Conservation (phyloP, 2,113 vertebrate genomes). For the Salvelinus fontinalis region DNA sequence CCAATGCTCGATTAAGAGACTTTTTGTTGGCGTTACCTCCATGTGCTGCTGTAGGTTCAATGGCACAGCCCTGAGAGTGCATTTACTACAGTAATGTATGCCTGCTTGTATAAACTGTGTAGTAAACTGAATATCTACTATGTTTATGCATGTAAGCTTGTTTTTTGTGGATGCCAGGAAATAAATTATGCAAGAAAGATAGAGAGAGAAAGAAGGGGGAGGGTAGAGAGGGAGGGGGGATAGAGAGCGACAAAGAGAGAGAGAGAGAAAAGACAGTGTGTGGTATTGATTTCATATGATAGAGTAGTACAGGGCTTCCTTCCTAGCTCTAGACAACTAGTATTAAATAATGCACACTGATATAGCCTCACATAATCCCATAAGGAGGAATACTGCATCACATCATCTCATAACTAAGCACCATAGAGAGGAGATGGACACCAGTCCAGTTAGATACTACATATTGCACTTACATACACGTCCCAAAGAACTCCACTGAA, state of each 20-base stretch:
- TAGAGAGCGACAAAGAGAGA: neutral
- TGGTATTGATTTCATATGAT: neutral
- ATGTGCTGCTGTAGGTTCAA: neutral
- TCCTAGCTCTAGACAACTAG: too few relatives aligned
- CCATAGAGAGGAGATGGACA: too few relatives aligned
- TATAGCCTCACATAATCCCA: too few relatives aligned
- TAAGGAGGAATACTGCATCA: too few relatives aligned
- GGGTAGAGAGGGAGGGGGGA: neutral
- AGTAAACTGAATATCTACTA: neutral
- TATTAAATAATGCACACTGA: too few relatives aligned
- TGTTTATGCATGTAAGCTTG: neutral
- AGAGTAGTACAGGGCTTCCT: neutral
- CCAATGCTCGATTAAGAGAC: too few relatives aligned
- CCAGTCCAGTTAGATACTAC: too few relatives aligned
- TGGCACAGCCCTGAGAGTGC: neutral
- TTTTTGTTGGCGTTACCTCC: too few relatives aligned
- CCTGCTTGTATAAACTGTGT: neutral
- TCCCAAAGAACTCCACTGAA: too few relatives aligned
- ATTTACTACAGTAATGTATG: neutral
- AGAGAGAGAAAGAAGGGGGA: neutral
- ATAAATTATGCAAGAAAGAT: constrained; percentile 3
- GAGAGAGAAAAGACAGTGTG: neutral
- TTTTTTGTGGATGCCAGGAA: neutral
- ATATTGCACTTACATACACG: too few relatives aligned
- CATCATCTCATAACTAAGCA: too few relatives aligned